A percentile compares a stretch with the other conserved stretches of the same genome.
Evolutionary conservation across 2,888 invertebrate genomes (phyloP).

Genomic region (Xestia rhomboidea): DNA sequence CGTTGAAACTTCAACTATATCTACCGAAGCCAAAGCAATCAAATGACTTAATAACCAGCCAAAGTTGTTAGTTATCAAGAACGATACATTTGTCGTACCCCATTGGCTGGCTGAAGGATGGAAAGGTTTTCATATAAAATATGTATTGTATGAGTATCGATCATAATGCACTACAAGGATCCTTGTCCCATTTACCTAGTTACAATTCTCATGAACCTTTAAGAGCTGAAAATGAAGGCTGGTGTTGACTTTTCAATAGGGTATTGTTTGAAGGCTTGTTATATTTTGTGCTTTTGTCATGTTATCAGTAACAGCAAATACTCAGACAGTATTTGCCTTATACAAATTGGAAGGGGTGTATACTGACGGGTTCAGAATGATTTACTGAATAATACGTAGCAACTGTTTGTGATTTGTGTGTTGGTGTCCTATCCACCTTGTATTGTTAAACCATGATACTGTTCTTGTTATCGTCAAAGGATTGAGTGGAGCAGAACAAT

Average conservation of each 20-base stretch:
- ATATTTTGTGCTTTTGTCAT: background rate
- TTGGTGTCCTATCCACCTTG: too few species aligned
- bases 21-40: background rate
- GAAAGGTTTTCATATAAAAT: conserved; percentile 33
- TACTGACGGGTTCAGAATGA: too few species aligned
- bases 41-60: background rate
- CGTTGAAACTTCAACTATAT: background rate
- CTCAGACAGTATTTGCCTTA: background rate
- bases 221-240: conserved; percentile 45
- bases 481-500: background rate
- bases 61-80: background rate
- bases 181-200: conserved; percentile 76
- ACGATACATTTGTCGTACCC: background rate
- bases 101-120: conserved; percentile 21
- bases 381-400: too few species aligned
- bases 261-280: conserved; percentile 12
- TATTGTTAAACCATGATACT: too few species aligned
- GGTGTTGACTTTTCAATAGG: conserved; percentile 1
- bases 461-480: background rate
- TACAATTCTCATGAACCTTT: conserved; percentile 54
- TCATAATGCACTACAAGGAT: conserved; percentile 53
- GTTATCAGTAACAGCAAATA: too few species aligned
- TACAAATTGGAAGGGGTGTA: too few species aligned
- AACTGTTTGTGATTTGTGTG: too few species aligned
- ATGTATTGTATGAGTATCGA: conserved; percentile 50